Evolutionary conservation across 2,888 invertebrate species (phyloP).

Genomic region (Metellina segmentata): DNA sequence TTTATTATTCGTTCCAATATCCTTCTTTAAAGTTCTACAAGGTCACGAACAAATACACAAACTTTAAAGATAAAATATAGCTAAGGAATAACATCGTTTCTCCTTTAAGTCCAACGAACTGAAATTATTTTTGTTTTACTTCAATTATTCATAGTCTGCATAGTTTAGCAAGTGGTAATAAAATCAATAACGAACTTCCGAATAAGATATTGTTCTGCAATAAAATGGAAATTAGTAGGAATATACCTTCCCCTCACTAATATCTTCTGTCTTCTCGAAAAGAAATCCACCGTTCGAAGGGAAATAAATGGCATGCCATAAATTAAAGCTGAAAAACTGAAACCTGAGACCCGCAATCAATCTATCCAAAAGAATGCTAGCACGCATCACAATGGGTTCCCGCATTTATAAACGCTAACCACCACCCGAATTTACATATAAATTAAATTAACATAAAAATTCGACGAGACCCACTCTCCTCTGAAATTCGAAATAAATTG

Average conservation of each 20-base stretch:
- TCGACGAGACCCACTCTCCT: background rate
- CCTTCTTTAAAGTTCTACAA: no score
- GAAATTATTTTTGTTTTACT: background rate
- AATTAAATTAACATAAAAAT: slow-evolving; percentile 47
- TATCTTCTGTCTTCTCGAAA: slow-evolving; percentile 8
- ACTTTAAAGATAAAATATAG: no score
- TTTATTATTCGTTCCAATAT: no score
- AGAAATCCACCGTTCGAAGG: background rate
- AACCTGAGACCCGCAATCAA: slow-evolving; percentile 1
- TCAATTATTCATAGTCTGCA: background rate
- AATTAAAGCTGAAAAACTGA: slow-evolving; percentile 23
- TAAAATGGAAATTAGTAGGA: background rate
- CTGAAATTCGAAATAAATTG: slow-evolving; percentile 23
- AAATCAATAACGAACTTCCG: background rate
- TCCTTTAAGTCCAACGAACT: background rate
- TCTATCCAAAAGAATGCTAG: background rate
- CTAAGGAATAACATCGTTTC: no score
- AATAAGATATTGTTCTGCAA: background rate
- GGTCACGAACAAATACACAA: no score
- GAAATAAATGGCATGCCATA: background rate
- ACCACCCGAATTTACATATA: slow-evolving; percentile 44
- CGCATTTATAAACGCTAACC: background rate
- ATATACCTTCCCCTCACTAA: background rate
- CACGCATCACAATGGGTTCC: background rate
- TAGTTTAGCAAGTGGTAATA: background rate